Evolutionary conservation across 2,888 invertebrate genomes (phyloP).

Genomic region (Ypsolopha sequella): DNA sequence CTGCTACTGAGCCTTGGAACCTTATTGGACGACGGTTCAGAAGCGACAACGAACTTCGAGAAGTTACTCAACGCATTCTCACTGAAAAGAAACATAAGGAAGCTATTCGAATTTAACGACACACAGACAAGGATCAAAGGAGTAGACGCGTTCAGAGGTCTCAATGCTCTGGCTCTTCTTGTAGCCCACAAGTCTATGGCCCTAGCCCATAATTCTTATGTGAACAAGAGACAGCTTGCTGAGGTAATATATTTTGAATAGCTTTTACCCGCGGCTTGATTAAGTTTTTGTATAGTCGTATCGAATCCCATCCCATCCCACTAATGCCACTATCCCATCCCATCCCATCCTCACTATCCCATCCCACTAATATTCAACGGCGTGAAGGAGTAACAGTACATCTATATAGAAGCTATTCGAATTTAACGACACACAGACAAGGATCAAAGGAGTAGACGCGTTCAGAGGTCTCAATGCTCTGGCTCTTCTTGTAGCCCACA

Average conservation of each 20-base stretch:
- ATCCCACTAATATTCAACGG: no score
- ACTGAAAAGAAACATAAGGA: conserved; percentile 54
- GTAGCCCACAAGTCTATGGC: conserved; percentile 73
- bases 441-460: conserved; percentile 64
- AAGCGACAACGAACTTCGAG: conserved; percentile 55
- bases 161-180: conserved; percentile 67
- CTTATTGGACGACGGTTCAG: conserved; percentile 50
- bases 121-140: conserved; percentile 51
- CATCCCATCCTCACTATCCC: no score
- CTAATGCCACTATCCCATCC: no score
- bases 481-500: conserved; percentile 67
- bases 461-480: conserved; percentile 67
- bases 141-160: conserved; percentile 64
- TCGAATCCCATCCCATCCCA: no score
- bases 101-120: conserved; percentile 50
- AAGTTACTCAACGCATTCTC: conserved; percentile 64
- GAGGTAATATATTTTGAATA: conserved; percentile 50
- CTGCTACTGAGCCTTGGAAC: conserved; percentile 51
- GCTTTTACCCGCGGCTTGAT: no score
- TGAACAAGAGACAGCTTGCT: conserved; percentile 66
- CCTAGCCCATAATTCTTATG: conserved; percentile 68
- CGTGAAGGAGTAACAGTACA: no score
- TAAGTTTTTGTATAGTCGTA: no score
- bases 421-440: conserved; percentile 39
- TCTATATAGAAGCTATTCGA: conserved; percentile 56